Conservation (phyloP, 2,797 vertebrate genomes). For the Brachyalestes nurse region DNA sequence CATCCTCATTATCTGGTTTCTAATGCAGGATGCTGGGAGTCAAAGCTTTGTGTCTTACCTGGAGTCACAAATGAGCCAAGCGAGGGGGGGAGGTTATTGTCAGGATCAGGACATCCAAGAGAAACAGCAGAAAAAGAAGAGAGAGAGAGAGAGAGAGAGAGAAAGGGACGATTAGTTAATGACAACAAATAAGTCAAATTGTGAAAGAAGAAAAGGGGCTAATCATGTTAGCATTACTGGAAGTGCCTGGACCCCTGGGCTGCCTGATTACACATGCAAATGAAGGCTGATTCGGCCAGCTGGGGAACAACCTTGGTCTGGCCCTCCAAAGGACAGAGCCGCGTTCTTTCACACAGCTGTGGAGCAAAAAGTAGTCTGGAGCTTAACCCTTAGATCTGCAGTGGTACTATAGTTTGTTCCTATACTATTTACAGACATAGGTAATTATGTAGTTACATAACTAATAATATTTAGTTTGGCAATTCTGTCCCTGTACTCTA, state of each 20-base stretch:
- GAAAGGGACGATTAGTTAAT: conserved; percentile 46
- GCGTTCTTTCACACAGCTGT: conserved; percentile 3
- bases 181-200: conserved; percentile 47
- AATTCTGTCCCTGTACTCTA: background rate
- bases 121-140: conserved; percentile 25
- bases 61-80: conserved; percentile 30
- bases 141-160: background rate
- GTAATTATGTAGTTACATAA: background rate
- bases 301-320: conserved; percentile 47
- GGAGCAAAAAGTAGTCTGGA: background rate
- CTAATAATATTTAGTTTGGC: background rate
- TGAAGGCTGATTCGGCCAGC: conserved; percentile 45
- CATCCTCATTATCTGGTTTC: conserved; percentile 43
- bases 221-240: conserved; percentile 40
- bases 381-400: background rate
- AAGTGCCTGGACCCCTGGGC: conserved; percentile 29
- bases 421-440: background rate
- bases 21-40: conserved; percentile 26
- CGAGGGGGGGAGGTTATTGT: conserved; percentile 22
- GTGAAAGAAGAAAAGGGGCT: conserved; percentile 37
- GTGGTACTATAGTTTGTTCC: background rate
- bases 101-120: conserved; percentile 28
- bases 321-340: conserved; percentile 35
- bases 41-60: conserved; percentile 50
- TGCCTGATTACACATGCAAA: conserved; percentile 50